Percentiles rank a stretch among this genome's conserved stretches.
Evolutionary conservation across 2,888 invertebrate species (phyloP).

Genomic region (Agonum fuliginosum): DNA sequence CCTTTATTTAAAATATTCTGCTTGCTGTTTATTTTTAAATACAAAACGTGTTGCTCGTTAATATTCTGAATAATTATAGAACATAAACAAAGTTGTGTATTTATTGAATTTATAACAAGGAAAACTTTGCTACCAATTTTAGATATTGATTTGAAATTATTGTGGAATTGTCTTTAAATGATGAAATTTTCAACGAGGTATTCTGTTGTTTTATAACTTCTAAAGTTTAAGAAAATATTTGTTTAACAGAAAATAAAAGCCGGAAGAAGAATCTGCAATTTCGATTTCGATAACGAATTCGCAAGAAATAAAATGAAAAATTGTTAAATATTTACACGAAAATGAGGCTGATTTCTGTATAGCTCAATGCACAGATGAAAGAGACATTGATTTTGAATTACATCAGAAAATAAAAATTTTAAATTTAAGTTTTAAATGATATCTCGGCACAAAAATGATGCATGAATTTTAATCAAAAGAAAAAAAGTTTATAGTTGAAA

Average conservation of each 20-base stretch:
- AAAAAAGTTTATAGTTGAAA: too few species aligned
- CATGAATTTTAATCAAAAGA: too few species aligned
- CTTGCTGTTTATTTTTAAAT: constrained; percentile 12
- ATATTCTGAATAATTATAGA: constrained; percentile 28
- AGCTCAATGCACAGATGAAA: neutral
- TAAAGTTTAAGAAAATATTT: constrained; percentile 16
- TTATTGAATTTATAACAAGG: neutral
- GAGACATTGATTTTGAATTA: neutral
- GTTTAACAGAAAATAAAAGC: neutral
- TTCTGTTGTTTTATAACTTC: constrained; percentile 13
- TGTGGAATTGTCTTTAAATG: neutral
- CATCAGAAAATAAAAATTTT: too few species aligned
- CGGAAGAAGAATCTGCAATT: constrained; percentile 4
- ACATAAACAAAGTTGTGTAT: constrained; percentile 22
- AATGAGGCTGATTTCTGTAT: too few species aligned
- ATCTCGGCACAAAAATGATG: too few species aligned
- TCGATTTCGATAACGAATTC: constrained; percentile 14
- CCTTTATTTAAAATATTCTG: neutral
- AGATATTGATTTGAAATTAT: constrained; percentile 21
- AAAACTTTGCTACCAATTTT: constrained; percentile 4
- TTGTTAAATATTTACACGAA: neutral
- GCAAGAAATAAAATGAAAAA: neutral
- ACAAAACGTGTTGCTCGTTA: neutral
- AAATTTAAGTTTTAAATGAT: too few species aligned
- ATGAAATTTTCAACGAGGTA: constrained; percentile 1